Percentiles rank a stretch among this genome's conserved stretches.
Evolutionary conservation across 2,113 vertebrate species (phyloP).

Genomic region (Rissa tridactyla): DNA sequence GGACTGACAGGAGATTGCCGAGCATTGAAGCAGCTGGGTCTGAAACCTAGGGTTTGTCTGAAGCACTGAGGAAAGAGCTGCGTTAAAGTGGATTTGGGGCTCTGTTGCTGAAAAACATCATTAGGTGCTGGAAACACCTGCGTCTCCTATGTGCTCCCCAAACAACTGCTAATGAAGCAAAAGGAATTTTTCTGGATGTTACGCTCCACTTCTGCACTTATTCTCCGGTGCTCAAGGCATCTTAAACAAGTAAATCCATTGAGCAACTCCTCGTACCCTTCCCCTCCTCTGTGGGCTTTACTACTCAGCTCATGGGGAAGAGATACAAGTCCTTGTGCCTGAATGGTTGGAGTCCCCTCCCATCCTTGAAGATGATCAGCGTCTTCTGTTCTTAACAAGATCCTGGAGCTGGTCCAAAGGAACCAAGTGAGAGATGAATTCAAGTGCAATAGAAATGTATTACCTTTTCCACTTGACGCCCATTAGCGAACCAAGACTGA

Average conservation of each 20-base stretch:
- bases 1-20: background rate
- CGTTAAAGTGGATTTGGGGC: background rate
- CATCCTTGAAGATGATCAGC: background rate
- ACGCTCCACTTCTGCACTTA: background rate
- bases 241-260: background rate
- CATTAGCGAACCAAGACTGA: background rate
- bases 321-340: background rate
- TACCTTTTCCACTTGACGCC: background rate
- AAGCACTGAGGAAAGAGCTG: fast-evolving
- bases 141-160: background rate
- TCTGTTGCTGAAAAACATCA: background rate
- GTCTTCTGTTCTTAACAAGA: conserved; percentile 43
- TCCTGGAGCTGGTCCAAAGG: conserved; percentile 7
- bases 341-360: background rate
- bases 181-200: background rate
- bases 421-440: background rate
- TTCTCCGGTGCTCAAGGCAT: background rate
- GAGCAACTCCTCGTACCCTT: background rate
- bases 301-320: background rate
- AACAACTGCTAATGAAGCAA: background rate
- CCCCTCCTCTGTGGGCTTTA: background rate
- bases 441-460: background rate
- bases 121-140: background rate
- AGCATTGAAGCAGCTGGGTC: background rate
- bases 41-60: background rate